Percentiles rank a stretch among this genome's conserved stretches.
Evolutionary conservation across 2,113 vertebrate genomes (phyloP).

Genomic region (Oenanthe oenanthe): DNA sequence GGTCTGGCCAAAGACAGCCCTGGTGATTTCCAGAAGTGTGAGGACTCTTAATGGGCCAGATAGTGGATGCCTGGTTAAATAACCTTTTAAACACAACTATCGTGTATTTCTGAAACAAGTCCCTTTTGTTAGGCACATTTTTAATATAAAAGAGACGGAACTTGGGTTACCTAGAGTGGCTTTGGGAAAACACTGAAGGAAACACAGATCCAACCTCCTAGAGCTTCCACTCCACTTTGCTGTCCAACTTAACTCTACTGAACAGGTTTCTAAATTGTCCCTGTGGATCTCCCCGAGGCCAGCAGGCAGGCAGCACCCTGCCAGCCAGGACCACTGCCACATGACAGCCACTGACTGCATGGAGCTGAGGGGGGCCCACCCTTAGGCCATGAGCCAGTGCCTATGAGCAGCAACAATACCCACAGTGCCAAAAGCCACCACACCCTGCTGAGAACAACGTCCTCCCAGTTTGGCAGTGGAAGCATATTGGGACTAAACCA

Average conservation of each 20-base stretch:
- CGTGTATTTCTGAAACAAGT: background rate
- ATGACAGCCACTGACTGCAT: background rate
- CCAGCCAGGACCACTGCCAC: accelerated
- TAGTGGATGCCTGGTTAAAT: background rate
- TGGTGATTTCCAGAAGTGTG: background rate
- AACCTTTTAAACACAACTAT: background rate
- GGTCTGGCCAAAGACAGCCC: background rate
- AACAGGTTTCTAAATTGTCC: background rate
- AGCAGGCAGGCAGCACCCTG: background rate
- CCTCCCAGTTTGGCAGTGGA: background rate
- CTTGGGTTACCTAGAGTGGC: background rate
- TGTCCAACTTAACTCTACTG: background rate
- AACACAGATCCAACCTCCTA: background rate
- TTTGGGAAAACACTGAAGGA: background rate
- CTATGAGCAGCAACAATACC: background rate
- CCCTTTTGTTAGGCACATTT: background rate
- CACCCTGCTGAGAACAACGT: background rate
- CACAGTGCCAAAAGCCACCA: accelerated
- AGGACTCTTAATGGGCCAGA: background rate
- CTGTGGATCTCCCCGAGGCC: background rate
- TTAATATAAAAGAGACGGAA: background rate
- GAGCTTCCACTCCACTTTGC: background rate
- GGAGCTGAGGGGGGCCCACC: background rate
- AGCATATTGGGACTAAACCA: background rate
- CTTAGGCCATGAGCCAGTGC: background rate